These are phyloP conservation scores for Mastomys coucha DNA, from an alignment of 2,113 vertebrate genomes.

Conservation along the genomic window DNA sequence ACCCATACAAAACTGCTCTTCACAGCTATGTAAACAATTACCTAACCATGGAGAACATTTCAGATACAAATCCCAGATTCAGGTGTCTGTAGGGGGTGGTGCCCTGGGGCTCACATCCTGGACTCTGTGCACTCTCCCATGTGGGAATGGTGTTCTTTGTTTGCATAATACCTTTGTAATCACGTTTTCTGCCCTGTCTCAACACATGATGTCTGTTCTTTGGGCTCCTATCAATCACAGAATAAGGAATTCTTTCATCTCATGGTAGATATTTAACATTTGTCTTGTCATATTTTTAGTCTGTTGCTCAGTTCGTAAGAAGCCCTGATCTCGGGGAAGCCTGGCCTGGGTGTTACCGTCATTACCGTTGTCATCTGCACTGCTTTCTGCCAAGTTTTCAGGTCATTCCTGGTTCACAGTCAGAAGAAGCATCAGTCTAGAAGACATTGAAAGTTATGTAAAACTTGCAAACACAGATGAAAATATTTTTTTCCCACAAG, in stretches of 20 bases:
- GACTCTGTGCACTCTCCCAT: conserved; percentile 34
- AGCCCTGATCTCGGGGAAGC: conserved; percentile 52
- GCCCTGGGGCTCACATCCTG: not conserved
- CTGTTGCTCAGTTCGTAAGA: conserved; percentile 69
- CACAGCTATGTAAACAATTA: conserved; percentile 73
- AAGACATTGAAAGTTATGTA: conserved; percentile 58
- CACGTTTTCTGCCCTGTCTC: conserved; percentile 69
- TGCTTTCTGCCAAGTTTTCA: conserved; percentile 59
- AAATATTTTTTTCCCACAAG: conserved; percentile 16
- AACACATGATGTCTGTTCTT: conserved; percentile 75
- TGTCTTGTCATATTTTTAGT: conserved; percentile 62
- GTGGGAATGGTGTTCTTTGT: conserved; percentile 38
- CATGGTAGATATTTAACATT: conserved; percentile 78
- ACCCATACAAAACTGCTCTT: conserved; percentile 65
- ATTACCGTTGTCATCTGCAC: not conserved
- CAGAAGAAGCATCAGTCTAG: conserved; percentile 46
- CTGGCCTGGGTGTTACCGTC: conserved; percentile 37
- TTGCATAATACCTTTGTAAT: conserved; percentile 69
- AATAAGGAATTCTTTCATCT: conserved; percentile 78
- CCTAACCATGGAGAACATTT: conserved; percentile 65
- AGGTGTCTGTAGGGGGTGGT: not conserved
- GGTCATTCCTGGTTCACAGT: conserved; percentile 67
- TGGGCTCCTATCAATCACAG: conserved; percentile 70
- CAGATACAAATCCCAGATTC: conserved; percentile 52
- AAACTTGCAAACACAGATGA: conserved; percentile 71